Evolutionary conservation across 2,113 vertebrate genomes (phyloP).

Genomic region (Melanerpes formicivorus): DNA sequence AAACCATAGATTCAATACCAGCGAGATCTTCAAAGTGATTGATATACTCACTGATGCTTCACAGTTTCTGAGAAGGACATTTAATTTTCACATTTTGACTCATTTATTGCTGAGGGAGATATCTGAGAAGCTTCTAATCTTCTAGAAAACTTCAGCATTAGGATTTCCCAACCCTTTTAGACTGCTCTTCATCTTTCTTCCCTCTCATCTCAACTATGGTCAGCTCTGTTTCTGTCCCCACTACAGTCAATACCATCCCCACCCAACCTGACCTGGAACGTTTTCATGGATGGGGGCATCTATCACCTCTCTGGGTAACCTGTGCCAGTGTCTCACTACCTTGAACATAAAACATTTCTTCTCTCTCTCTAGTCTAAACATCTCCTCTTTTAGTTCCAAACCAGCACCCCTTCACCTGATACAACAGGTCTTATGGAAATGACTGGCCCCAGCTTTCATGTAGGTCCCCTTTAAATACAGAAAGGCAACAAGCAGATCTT

Average conservation of each 20-base stretch:
- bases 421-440: too few relatives aligned
- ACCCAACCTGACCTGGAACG: too few relatives aligned
- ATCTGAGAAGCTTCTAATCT: not conserved
- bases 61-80: not conserved
- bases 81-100: not conserved
- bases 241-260: accelerated
- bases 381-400: too few relatives aligned
- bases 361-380: too few relatives aligned
- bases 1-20: not conserved
- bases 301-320: too few relatives aligned
- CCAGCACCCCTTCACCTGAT: too few relatives aligned
- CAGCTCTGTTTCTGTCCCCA: not conserved
- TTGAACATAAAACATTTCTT: too few relatives aligned
- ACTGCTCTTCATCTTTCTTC: not conserved
- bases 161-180: not conserved
- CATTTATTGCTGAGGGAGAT: not conserved
- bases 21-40: not conserved
- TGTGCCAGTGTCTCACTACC: too few relatives aligned
- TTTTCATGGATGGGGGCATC: too few relatives aligned
- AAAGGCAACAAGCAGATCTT: too few relatives aligned
- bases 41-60: not conserved
- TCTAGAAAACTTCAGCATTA: not conserved
- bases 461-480: too few relatives aligned
- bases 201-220: not conserved
- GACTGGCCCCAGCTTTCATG: too few relatives aligned